These are phyloP conservation scores for Yponomeuta plumbellus DNA, from an alignment of 2,888 invertebrate species.

Conservation along the genomic window DNA sequence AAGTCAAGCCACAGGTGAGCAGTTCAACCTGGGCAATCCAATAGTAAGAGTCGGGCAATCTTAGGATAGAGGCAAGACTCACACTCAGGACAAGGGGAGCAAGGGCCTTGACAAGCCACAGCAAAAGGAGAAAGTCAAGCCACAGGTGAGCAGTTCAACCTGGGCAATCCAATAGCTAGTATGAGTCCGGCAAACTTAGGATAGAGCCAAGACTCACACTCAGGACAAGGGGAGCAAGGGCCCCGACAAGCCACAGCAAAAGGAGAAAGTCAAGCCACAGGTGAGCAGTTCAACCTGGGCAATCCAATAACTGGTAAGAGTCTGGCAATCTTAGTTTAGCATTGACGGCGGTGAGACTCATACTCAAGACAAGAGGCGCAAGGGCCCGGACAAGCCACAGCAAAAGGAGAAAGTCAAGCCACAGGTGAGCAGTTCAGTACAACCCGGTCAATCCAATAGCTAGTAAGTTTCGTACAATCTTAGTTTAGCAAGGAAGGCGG, in stretches of 20 bases:
- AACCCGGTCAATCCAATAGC: too few relatives aligned
- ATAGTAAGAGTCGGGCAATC: too few relatives aligned
- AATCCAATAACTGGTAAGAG: too few relatives aligned
- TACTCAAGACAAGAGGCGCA: slow-evolving; percentile 60
- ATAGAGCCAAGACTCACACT: too few relatives aligned
- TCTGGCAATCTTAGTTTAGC: too few relatives aligned
- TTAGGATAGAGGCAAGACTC: slow-evolving; percentile 59
- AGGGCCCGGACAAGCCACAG: slow-evolving; percentile 75
- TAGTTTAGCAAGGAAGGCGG: slow-evolving; percentile 43
- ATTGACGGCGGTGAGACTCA: slow-evolving; percentile 55
- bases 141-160: slow-evolving; percentile 71
- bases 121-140: slow-evolving; percentile 72
- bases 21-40: too few relatives aligned
- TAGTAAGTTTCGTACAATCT: too few relatives aligned
- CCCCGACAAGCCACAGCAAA: slow-evolving; percentile 76
- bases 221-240: too few relatives aligned
- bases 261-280: slow-evolving; percentile 74
- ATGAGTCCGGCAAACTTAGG: too few relatives aligned
- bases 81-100: slow-evolving; percentile 61
- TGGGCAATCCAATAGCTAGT: too few relatives aligned
- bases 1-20: slow-evolving; percentile 71
- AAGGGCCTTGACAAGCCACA: slow-evolving; percentile 74
- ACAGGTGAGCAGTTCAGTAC: too few relatives aligned
- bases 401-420: slow-evolving; percentile 60
- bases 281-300: slow-evolving; percentile 31